A percentile compares a stretch with the other conserved stretches of the same genome.
Conservation (phyloP, 2,888 invertebrate species). For the Sarcophaga rosellei region DNA sequence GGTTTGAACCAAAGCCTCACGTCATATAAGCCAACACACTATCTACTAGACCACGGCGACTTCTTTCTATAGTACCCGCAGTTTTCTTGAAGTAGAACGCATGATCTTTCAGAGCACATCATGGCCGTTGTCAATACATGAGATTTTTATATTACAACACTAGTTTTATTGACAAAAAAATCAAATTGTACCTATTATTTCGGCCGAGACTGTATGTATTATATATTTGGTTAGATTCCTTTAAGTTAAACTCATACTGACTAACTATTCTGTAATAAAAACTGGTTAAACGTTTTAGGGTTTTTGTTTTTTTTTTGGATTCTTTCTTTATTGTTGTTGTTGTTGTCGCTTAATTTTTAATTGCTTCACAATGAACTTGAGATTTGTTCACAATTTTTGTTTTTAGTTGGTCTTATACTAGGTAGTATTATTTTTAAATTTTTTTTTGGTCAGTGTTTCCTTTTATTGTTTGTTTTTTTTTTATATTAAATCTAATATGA, state of each 20-base stretch:
- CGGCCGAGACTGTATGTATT: neutral
- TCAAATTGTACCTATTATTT: too few relatives aligned
- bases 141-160: too few relatives aligned
- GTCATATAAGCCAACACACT: too few relatives aligned
- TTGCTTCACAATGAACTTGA: slow-evolving; percentile 76
- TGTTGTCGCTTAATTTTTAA: slow-evolving; percentile 25
- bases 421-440: slow-evolving; percentile 23
- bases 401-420: slow-evolving; percentile 15
- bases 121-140: too few relatives aligned
- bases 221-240: slow-evolving; percentile 27
- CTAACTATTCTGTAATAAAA: slow-evolving; percentile 63
- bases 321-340: too few relatives aligned
- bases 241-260: slow-evolving; percentile 21
- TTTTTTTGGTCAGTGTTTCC: slow-evolving; percentile 10
- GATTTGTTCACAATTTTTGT: slow-evolving; percentile 59
- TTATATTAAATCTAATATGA: slow-evolving; percentile 22
- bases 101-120: too few relatives aligned
- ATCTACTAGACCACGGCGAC: too few relatives aligned
- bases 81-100: too few relatives aligned
- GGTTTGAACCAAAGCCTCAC: too few relatives aligned
- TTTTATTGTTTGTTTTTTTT: too few relatives aligned
- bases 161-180: too few relatives aligned
- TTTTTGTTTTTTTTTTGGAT: slow-evolving; percentile 27
- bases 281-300: slow-evolving; percentile 44
- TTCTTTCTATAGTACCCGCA: too few relatives aligned